Conservation (phyloP, 2,113 vertebrate species). For the Saguinus imperator region DNA sequence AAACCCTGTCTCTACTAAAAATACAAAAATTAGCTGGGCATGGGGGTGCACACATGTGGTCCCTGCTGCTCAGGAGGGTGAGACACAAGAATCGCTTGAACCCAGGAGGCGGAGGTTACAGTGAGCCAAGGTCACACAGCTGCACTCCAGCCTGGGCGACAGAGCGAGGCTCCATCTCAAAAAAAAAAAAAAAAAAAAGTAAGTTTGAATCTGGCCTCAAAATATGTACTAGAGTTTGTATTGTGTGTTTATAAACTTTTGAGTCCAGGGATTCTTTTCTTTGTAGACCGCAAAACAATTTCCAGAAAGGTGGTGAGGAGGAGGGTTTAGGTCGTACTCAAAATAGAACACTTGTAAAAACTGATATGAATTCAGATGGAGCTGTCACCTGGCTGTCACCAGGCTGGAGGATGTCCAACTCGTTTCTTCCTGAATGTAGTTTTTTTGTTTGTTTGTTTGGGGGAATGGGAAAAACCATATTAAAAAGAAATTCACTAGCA, state of each 20-base stretch:
- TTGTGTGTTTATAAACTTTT: neutral
- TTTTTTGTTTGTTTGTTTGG: neutral
- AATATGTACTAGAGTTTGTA: neutral
- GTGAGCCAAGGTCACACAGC: neutral
- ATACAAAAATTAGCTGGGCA: too few species aligned
- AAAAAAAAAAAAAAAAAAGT: neutral
- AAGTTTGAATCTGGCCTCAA: conserved; percentile 14
- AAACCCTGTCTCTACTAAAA: too few species aligned
- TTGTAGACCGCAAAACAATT: neutral
- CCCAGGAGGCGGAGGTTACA: neutral
- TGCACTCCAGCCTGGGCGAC: neutral
- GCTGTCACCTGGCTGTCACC: neutral
- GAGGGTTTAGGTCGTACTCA: neutral
- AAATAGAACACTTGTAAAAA: neutral
- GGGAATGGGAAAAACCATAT: neutral
- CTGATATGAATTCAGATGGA: neutral
- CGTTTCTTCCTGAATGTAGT: neutral
- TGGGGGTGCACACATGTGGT: too few species aligned
- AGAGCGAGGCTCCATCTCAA: neutral
- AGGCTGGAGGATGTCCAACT: neutral
- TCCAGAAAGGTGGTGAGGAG: neutral
- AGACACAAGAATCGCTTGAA: neutral
- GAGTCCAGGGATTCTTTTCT: neutral
- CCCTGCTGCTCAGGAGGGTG: too few species aligned
- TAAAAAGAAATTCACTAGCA: neutral